Base-by-base conservation (phyloP, 2,113 vertebrate species). In the Sinocyclocheilus maitianheensis region DNA sequence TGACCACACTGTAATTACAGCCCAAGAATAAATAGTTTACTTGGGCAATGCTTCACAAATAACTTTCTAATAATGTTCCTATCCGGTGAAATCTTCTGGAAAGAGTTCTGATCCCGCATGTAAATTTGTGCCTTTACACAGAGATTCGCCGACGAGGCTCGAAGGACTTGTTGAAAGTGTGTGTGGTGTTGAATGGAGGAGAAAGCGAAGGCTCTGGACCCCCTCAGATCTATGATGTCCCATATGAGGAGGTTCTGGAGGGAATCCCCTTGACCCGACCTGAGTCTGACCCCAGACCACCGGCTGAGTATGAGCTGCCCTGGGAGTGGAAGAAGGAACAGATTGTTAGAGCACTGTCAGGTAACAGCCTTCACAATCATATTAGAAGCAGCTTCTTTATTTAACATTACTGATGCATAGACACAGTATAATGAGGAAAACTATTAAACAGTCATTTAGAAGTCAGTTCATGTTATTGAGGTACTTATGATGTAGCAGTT, bases 71-170 rank as follows among this genome's bases (percentile, higher is more conserved):
- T 43, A 14, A 2, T 26, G 43, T 76, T 51, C n/a, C 16, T 76
- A 24, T 51, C 74, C n/a, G 0, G 16, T 22, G 14, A 24, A 8
- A 24, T 77, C 2, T 34, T 34, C 77, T 63, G 18, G 14, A 83
- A 48, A 84, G 14, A 43, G 1, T 69, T 90, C 9, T 89, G 40
- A 84, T 60, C 30, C 37, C 6, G 16, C n/a, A 13, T 81, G 12
- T 20, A 43, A 16, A 24, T 79, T 3, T 71, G 18, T 84, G 40
- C 72, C 4, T 37, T 81, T 87, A 13, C 11, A 9, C 90, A 99
- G 97, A 98, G 89, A 97, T 99, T 48, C 95, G 97, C 1, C 92
- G 97, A 3, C 93, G 97, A 0, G 98, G 97, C 16, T 99, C 97
- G 87, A 98, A 97, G 89, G 97, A 99, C 80, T 96, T 97, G 3